Evolutionary conservation across 1,140 invertebrate genomes (phyloP).

Genomic region (Formica selysi): DNA sequence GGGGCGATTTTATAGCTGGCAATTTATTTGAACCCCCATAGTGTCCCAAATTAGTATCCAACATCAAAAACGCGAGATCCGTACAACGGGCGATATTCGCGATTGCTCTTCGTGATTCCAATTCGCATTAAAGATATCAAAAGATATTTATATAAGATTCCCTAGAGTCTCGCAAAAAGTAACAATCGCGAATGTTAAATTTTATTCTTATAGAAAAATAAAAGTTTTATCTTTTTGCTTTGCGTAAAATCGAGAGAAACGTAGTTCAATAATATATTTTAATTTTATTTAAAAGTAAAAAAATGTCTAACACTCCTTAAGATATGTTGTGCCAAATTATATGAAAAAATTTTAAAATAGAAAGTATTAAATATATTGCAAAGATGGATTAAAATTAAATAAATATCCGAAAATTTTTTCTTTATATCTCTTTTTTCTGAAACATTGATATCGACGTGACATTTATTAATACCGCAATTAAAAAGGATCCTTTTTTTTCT

Average conservation of each 20-base stretch:
- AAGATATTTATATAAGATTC: constrained; percentile 1
- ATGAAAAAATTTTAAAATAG: not conserved
- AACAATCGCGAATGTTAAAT: not conserved
- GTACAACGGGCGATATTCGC: not conserved
- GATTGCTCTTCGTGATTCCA: not conserved
- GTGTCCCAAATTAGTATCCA: not conserved
- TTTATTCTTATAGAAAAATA: not conserved
- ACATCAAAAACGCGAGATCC: not conserved
- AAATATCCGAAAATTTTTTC: not conserved
- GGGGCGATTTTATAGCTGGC: not conserved
- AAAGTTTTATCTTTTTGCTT: not conserved
- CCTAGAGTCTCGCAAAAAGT: not conserved
- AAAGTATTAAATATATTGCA: not conserved
- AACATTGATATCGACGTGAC: not conserved
- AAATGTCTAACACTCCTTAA: not conserved
- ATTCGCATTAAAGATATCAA: constrained; percentile 1
- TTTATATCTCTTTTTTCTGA: not conserved
- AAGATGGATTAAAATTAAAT: not conserved
- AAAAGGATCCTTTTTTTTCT: not conserved
- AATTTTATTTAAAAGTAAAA: not conserved
- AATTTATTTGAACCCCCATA: constrained; percentile 2
- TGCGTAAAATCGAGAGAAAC: not conserved
- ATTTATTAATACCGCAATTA: not conserved
- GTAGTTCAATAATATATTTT: not conserved
- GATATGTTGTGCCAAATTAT: not conserved